These are phyloP conservation scores for Microcebus lehilahytsara DNA, from an alignment of 2,113 vertebrate species.

Conservation along the genomic window DNA sequence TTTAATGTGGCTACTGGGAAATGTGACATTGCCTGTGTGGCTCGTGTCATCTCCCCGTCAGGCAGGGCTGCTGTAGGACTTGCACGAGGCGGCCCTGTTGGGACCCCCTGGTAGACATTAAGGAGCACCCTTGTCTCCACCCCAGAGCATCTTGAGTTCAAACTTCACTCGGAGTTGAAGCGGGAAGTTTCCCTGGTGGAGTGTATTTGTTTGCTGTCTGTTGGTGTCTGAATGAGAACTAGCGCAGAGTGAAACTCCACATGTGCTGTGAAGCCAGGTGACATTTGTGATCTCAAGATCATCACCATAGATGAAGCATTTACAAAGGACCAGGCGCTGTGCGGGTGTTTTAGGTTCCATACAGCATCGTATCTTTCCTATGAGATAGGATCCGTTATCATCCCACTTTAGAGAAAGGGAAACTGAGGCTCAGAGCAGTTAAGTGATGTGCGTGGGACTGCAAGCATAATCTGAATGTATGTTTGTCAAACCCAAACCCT, in stretches of 20 bases:
- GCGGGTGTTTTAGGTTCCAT: background rate
- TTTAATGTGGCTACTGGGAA: background rate
- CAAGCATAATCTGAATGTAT: background rate
- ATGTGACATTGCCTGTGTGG: background rate
- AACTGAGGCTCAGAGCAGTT: background rate
- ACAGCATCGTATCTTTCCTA: background rate
- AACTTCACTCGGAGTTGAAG: background rate
- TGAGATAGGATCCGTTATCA: background rate
- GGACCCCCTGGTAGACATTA: no score
- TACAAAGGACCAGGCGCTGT: background rate
- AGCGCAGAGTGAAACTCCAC: background rate
- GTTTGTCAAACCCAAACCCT: background rate
- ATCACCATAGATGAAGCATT: background rate
- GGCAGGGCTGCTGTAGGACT: background rate
- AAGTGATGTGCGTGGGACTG: background rate
- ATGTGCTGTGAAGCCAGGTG: no score
- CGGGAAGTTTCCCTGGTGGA: background rate
- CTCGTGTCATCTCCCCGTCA: background rate
- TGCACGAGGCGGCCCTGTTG: background rate
- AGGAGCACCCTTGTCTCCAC: background rate
- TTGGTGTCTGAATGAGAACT: background rate
- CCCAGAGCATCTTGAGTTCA: background rate
- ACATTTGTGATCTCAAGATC: background rate
- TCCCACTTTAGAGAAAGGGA: background rate
- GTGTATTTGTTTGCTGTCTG: background rate